phyloP scores from a whole-genome alignment of 2,113 vertebrate genomes.

The Orycteropus afer region DNA sequence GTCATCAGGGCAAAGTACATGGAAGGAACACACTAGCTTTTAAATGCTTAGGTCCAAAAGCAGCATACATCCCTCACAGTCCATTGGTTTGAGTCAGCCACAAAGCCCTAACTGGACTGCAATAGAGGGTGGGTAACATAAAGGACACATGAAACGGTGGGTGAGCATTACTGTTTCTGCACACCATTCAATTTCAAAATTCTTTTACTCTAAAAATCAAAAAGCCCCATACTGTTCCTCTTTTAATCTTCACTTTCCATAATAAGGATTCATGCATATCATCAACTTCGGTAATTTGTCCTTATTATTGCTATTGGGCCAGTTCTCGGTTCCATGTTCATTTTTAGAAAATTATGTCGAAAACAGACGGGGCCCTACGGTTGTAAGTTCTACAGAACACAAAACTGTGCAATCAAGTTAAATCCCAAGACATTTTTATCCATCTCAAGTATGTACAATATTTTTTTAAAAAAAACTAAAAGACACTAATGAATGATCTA shows the following conservation, averaged over 20 bases:
- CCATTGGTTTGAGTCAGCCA: neutral
- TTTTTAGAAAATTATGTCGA: slow-evolving; percentile 41
- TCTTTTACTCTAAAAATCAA: neutral
- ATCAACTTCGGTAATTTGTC: neutral
- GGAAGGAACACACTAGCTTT: neutral
- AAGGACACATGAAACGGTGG: neutral
- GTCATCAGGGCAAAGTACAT: neutral
- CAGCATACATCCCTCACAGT: neutral
- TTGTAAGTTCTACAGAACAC: slow-evolving; percentile 33
- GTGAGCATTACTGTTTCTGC: neutral
- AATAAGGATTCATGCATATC: neutral
- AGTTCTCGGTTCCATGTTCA: neutral
- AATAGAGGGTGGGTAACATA: neutral
- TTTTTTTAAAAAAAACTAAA: neutral
- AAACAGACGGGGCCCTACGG: neutral
- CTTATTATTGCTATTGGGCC: neutral
- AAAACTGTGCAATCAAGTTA: slow-evolving; percentile 26
- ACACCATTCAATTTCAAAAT: neutral
- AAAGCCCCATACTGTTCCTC: neutral
- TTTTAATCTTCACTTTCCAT: neutral
- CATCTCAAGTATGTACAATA: neutral
- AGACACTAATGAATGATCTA: neutral
- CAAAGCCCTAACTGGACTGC: neutral
- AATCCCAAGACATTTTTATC: slow-evolving; percentile 7
- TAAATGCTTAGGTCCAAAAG: neutral